A percentile compares a stretch with the other conserved stretches of the same genome.
These are phyloP conservation scores for Parauchenoglanis punctatus DNA, from an alignment of 2,797 vertebrate species.

Conservation along the genomic window DNA sequence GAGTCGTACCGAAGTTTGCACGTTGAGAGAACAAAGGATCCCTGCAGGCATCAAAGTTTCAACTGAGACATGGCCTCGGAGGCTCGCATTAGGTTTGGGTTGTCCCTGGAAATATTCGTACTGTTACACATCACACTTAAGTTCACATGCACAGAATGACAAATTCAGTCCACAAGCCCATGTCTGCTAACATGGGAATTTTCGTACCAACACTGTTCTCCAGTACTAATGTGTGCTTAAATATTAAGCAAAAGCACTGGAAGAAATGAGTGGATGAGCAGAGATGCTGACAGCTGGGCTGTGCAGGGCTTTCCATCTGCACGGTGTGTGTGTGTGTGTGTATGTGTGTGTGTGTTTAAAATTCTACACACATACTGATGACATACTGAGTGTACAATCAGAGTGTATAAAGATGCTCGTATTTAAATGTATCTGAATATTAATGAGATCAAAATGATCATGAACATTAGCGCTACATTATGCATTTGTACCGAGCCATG, in stretches of 20 bases:
- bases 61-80: slow-evolving; percentile 26
- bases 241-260: slow-evolving; percentile 33
- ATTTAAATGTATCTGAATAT: slow-evolving; percentile 14
- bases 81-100: not conserved
- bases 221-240: slow-evolving; percentile 13
- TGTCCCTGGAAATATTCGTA: slow-evolving; percentile 11
- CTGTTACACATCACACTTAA: slow-evolving; percentile 23
- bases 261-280: slow-evolving; percentile 53
- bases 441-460: not conserved
- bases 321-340: slow-evolving; percentile 2
- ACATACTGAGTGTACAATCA: slow-evolving; percentile 13
- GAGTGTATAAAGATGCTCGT: not conserved
- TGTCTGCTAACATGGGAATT: slow-evolving; percentile 33
- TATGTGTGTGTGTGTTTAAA: slow-evolving; percentile 2
- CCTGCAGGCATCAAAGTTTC: slow-evolving; percentile 44
- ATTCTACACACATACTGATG: slow-evolving; percentile 7
- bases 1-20: slow-evolving; percentile 23
- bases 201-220: not conserved
- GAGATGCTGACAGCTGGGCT: slow-evolving; percentile 51
- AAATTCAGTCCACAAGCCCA: slow-evolving; percentile 33
- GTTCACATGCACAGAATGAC: slow-evolving; percentile 29
- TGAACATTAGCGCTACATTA: not conserved
- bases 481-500: not conserved
- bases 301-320: slow-evolving; percentile 18
- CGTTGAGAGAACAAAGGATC: slow-evolving; percentile 35